Evolutionary conservation across 1,140 invertebrate species (phyloP).

Genomic region (Asbolus verrucosus): DNA sequence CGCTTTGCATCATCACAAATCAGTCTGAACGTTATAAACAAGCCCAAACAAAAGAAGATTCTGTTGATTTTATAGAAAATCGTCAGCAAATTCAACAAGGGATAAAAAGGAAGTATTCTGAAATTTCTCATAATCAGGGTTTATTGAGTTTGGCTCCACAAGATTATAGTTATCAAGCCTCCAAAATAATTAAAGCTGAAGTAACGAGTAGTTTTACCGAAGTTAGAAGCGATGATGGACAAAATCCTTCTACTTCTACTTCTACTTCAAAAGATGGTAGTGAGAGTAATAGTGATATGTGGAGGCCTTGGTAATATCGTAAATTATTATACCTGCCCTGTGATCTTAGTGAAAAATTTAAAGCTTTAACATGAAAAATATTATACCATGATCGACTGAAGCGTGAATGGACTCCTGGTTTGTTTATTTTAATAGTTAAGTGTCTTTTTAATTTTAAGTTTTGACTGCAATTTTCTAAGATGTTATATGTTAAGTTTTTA

Average conservation of each 20-base stretch:
- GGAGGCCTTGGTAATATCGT: constrained; percentile 58
- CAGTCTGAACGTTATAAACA: constrained; percentile 60
- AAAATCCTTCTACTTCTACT: too few species aligned
- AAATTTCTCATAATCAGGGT: constrained; percentile 46
- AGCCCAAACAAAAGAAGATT: constrained; percentile 59
- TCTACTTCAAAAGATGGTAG: neutral
- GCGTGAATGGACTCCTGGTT: neutral
- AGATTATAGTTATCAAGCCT: constrained; percentile 7
- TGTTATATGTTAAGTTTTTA: too few species aligned
- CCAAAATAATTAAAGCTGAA: constrained; percentile 42
- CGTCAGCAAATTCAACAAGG: constrained; percentile 45
- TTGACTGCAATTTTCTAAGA: too few species aligned
- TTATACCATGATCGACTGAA: too few species aligned
- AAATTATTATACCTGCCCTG: neutral
- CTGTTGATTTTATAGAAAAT: constrained; percentile 59
- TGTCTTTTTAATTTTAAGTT: too few species aligned
- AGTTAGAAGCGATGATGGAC: neutral
- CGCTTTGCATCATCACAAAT: constrained; percentile 63
- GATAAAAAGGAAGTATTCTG: constrained; percentile 52
- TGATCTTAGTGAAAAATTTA: constrained; percentile 2
- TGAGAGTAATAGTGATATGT: constrained; percentile 56
- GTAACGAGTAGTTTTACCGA: constrained; percentile 1
- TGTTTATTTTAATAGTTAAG: too few species aligned
- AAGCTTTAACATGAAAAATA: constrained; percentile 35
- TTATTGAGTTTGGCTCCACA: constrained; percentile 38